phyloP scores from a whole-genome alignment of 2,113 vertebrate genomes.

The Sebastes schlegelii region DNA sequence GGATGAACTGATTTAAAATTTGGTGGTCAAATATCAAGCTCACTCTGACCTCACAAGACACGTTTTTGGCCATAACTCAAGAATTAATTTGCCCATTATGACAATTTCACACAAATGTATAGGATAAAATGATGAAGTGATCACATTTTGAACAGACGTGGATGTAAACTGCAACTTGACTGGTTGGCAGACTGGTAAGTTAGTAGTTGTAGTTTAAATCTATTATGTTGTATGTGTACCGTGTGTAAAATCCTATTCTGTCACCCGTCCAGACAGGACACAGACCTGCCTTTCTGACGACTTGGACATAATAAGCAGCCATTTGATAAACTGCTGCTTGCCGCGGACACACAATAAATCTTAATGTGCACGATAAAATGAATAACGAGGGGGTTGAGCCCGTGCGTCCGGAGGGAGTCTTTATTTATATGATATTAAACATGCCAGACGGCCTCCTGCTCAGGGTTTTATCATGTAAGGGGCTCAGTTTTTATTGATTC shows the following conservation, averaged over 20 bases:
- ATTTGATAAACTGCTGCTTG: slow-evolving; percentile 37
- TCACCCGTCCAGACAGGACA: slow-evolving; percentile 16
- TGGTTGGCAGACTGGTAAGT: too few species aligned
- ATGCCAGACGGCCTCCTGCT: slow-evolving; percentile 10
- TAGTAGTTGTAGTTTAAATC: too few species aligned
- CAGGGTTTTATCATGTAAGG: slow-evolving; percentile 38
- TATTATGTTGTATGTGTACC: not conserved
- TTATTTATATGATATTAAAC: slow-evolving; percentile 54
- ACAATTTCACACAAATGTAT: too few species aligned
- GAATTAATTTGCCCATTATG: too few species aligned
- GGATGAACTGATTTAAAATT: too few species aligned
- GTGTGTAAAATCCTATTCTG: not conserved
- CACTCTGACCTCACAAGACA: too few species aligned
- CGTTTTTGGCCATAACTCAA: too few species aligned
- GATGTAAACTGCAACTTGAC: too few species aligned
- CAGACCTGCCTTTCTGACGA: slow-evolving; percentile 34
- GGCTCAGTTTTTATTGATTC: slow-evolving; percentile 16
- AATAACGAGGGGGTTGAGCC: slow-evolving; percentile 36
- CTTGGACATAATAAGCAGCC: slow-evolving; percentile 49
- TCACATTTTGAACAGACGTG: too few species aligned
- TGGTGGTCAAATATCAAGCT: too few species aligned
- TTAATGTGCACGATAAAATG: slow-evolving; percentile 20
- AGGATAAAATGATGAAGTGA: too few species aligned
- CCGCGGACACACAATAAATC: slow-evolving; percentile 48
- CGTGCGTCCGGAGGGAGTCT: slow-evolving; percentile 25